A percentile compares a stretch with the other conserved stretches of the same genome.
phyloP scores from a whole-genome alignment of 2,888 invertebrate genomes.

The Zelleria hepariella region DNA sequence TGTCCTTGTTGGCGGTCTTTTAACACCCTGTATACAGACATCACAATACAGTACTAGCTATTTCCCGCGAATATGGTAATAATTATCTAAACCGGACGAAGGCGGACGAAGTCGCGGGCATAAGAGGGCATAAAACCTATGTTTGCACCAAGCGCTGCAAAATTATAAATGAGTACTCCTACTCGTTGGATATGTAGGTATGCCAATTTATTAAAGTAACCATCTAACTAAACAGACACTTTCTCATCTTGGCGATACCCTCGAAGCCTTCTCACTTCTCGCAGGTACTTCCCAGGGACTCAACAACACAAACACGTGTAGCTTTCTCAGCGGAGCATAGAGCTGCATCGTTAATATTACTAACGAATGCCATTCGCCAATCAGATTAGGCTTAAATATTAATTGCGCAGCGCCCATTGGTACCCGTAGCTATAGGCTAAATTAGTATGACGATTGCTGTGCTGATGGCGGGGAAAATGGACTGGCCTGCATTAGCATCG shows the following conservation, averaged over 20 bases:
- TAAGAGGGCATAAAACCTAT: too few relatives aligned
- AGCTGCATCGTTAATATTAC: conserved; percentile 52
- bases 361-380: conserved; percentile 48
- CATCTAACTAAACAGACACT: not conserved
- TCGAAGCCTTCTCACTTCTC: not conserved
- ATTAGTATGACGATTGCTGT: conserved; percentile 67
- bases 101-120: too few relatives aligned
- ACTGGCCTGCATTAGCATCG: conserved; percentile 32
- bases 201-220: not conserved
- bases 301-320: conserved; percentile 3
- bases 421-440: conserved; percentile 39
- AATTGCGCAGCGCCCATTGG: conserved; percentile 57
- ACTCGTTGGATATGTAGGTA: not conserved
- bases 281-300: not conserved
- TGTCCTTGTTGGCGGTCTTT: too few relatives aligned
- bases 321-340: not conserved
- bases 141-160: too few relatives aligned
- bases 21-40: too few relatives aligned
- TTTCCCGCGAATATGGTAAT: too few relatives aligned
- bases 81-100: too few relatives aligned
- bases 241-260: not conserved
- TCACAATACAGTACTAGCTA: too few relatives aligned
- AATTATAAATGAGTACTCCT: not conserved
- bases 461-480: conserved; percentile 63
- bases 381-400: conserved; percentile 72